Percentiles rank a stretch among this genome's conserved stretches.
Conservation (phyloP, 2,888 invertebrate species). For the Dasysyrphus tricinctus region DNA sequence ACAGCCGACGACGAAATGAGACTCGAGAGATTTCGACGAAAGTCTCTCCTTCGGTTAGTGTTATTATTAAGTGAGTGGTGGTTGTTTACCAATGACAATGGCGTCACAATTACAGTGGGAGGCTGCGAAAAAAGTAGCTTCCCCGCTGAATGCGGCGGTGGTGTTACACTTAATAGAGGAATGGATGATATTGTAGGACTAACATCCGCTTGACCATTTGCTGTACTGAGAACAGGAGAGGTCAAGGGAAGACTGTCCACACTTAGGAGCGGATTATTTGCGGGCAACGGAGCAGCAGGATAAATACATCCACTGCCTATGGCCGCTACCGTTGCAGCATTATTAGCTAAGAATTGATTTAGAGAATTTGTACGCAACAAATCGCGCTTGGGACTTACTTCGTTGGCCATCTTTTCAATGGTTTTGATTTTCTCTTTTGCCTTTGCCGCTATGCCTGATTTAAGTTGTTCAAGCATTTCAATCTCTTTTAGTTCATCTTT, state of each 20-base stretch:
- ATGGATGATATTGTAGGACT: conserved; percentile 78
- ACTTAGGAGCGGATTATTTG: conserved; percentile 77
- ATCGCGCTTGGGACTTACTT: conserved; percentile 80
- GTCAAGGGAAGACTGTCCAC: conserved; percentile 79
- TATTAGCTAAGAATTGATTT: conserved; percentile 83
- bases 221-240: conserved; percentile 78
- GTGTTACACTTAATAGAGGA: conserved; percentile 65
- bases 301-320: conserved; percentile 78
- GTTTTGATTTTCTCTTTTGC: conserved; percentile 87
- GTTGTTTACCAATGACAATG: conserved; percentile 66
- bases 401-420: conserved; percentile 84
- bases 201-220: conserved; percentile 79
- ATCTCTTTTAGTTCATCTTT: conserved; percentile 87
- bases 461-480: conserved; percentile 87
- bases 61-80: conserved; percentile 78
- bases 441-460: conserved; percentile 88
- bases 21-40: conserved; percentile 68
- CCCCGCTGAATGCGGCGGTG: conserved; percentile 48
- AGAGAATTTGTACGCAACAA: conserved; percentile 79
- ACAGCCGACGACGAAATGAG: conserved; percentile 77
- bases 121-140: conserved; percentile 35
- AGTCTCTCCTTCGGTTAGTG: conserved; percentile 66
- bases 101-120: conserved; percentile 47
- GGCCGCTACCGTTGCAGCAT: conserved; percentile 80
- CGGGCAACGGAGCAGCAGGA: conserved; percentile 74